Percentiles rank a stretch among this genome's conserved stretches.
phyloP scores from a whole-genome alignment of 2,113 vertebrate genomes.

The Leptobrachium ailaonicum region DNA sequence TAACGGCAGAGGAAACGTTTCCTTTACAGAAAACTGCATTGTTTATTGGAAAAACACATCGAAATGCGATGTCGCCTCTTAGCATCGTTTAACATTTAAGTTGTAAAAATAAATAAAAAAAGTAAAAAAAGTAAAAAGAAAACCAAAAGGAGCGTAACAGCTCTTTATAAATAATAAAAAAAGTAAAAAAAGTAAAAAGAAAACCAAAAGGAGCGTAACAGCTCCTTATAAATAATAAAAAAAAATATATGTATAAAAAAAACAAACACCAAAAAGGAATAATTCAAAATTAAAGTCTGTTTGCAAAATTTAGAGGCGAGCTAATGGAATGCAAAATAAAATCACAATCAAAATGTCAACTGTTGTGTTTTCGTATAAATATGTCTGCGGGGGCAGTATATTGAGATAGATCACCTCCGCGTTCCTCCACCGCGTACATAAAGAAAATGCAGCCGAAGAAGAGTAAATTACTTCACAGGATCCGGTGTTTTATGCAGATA shows the following conservation, averaged over 20 bases:
- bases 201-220: neutral
- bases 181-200: neutral
- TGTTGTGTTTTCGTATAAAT: conserved; percentile 8
- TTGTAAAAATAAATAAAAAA: neutral
- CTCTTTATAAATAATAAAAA: neutral
- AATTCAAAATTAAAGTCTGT: conserved; percentile 1
- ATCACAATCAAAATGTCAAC: conserved; percentile 11
- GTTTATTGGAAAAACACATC: conserved; percentile 7
- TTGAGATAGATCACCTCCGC: neutral
- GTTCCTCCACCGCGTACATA: neutral
- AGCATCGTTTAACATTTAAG: neutral
- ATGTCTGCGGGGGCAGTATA: neutral
- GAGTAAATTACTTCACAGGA: conserved; percentile 3
- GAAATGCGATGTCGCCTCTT: neutral
- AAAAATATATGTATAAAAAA: no score
- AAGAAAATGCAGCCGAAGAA: neutral
- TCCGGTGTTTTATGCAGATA: conserved; percentile 1
- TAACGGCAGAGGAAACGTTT: neutral
- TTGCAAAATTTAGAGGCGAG: neutral
- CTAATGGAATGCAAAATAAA: neutral
- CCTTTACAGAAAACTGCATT: neutral
- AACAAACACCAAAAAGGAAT: neutral
- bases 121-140: no score
- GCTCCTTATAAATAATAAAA: neutral
- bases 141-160: neutral